Evolutionary conservation across 2,797 vertebrate species (phyloP).

Genomic region (Notamacropus eugenii): DNA sequence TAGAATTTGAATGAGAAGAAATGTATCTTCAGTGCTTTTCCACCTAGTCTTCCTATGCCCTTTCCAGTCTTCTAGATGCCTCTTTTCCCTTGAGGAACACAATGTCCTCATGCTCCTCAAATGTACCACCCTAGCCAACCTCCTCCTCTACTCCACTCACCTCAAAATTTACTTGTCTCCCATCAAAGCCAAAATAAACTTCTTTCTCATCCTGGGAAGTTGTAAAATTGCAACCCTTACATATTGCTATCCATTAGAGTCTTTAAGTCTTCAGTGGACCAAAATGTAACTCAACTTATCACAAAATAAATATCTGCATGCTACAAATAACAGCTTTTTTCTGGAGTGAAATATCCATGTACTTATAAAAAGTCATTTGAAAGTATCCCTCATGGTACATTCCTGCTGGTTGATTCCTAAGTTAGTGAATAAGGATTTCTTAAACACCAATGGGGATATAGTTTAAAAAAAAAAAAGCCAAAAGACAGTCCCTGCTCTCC

Average conservation of each 20-base stretch:
- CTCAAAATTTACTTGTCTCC: too few relatives aligned
- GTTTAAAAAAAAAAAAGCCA: background rate
- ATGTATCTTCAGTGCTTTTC: too few relatives aligned
- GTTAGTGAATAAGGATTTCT: background rate
- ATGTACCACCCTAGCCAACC: too few relatives aligned
- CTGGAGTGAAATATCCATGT: background rate
- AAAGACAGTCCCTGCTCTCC: background rate
- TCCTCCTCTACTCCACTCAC: too few relatives aligned
- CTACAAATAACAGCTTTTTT: background rate
- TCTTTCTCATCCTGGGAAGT: too few relatives aligned
- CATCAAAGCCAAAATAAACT: too few relatives aligned
- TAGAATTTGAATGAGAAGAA: too few relatives aligned
- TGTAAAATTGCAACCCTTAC: background rate
- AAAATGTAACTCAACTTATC: background rate
- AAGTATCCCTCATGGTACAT: background rate
- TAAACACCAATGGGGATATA: background rate
- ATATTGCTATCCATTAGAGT: background rate
- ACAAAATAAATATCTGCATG: background rate
- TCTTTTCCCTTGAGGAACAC: too few relatives aligned
- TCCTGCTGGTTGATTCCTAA: background rate
- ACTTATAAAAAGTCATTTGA: background rate
- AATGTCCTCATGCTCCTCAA: too few relatives aligned
- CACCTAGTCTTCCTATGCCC: too few relatives aligned
- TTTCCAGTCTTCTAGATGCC: too few relatives aligned
- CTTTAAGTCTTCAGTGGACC: background rate